These are phyloP conservation scores for Rhinogobius similis DNA, from an alignment of 2,113 vertebrate species.

Conservation along the genomic window DNA sequence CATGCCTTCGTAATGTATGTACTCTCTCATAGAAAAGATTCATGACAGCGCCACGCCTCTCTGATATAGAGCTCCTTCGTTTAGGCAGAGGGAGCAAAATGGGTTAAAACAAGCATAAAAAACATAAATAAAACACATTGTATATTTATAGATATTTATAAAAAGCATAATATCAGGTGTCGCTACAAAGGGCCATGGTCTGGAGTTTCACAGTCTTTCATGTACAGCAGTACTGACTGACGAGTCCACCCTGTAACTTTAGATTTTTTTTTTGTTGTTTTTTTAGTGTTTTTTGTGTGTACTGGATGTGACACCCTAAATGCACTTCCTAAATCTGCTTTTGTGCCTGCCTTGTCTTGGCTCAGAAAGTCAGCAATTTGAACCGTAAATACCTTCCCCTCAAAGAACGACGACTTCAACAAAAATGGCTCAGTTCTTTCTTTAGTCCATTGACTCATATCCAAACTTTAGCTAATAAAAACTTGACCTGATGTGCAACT, in stretches of 20 bases:
- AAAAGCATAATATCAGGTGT: conserved; percentile 60
- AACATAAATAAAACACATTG: conserved; percentile 49
- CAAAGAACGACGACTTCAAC: neutral
- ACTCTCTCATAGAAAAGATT: conserved; percentile 40
- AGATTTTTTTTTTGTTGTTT: neutral
- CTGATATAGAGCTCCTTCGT: conserved; percentile 17
- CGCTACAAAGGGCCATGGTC: conserved; percentile 73
- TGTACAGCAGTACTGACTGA: conserved; percentile 50
- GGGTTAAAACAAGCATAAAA: conserved; percentile 34
- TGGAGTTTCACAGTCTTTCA: conserved; percentile 72
- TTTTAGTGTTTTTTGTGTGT: conserved; percentile 8
- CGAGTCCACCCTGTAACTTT: conserved; percentile 49
- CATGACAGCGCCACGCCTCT: conserved; percentile 26
- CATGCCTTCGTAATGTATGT: conserved; percentile 27
- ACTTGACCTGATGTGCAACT: too few relatives aligned
- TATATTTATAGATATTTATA: conserved; percentile 53
- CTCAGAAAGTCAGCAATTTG: conserved; percentile 37
- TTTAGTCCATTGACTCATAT: conserved; percentile 22
- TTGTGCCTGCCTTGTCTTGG: conserved; percentile 25
- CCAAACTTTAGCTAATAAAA: neutral
- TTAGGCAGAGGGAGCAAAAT: conserved; percentile 26
- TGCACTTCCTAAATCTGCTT: conserved; percentile 23
- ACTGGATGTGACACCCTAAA: conserved; percentile 39
- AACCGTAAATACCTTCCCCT: neutral
- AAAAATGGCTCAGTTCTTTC: conserved; percentile 29